Conservation (phyloP, 2,113 vertebrate species). For the Scalopus aquaticus region DNA sequence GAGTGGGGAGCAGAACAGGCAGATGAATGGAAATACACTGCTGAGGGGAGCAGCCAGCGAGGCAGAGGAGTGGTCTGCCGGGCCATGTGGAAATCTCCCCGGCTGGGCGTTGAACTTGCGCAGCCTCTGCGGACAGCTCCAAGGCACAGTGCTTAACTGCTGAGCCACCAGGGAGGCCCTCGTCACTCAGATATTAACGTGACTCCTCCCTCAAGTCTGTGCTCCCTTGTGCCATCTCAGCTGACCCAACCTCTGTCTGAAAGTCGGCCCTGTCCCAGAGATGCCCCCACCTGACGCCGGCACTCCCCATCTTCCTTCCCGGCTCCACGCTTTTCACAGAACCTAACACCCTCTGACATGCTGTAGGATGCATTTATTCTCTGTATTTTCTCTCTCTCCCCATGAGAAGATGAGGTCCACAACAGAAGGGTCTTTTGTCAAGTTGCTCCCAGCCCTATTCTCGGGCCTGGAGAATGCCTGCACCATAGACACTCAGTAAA, state of each 20-base stretch:
- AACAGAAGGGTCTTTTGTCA: neutral
- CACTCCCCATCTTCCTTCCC: neutral
- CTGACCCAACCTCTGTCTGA: neutral
- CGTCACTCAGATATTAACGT: neutral
- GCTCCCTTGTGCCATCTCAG: neutral
- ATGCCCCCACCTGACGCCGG: rapidly evolving
- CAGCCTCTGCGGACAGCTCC: too few species aligned
- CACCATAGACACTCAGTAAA: neutral
- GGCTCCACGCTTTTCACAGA: neutral
- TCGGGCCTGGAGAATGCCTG: too few species aligned
- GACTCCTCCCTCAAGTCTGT: neutral
- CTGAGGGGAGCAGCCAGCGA: too few species aligned
- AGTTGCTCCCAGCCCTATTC: neutral
- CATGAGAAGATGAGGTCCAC: too few species aligned
- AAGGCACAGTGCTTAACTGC: too few species aligned
- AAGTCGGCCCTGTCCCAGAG: neutral
- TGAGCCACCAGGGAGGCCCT: too few species aligned
- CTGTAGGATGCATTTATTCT: neutral
- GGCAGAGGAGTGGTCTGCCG: too few species aligned
- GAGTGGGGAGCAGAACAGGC: too few species aligned
- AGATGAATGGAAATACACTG: too few species aligned
- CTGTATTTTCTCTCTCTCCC: neutral
- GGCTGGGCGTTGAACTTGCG: too few species aligned
- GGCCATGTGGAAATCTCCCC: too few species aligned
- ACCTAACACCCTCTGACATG: neutral